Percentiles rank a stretch among this genome's conserved stretches.
Conservation (phyloP, 1,140 invertebrate genomes). For the Heterodera schachtii region DNA sequence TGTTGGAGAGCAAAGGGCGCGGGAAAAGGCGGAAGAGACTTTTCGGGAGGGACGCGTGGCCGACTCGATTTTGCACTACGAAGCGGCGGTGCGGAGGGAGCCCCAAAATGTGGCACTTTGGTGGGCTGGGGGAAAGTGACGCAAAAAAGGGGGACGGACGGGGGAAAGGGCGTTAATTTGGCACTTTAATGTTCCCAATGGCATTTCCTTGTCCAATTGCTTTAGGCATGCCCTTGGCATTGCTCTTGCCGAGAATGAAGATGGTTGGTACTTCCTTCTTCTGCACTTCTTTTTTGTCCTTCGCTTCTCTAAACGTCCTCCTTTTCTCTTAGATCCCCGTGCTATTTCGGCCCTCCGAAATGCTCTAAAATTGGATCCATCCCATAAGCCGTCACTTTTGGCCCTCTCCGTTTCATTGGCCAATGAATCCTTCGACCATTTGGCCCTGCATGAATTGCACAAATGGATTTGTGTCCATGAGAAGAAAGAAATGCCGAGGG, state of each 20-base stretch:
- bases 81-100: slow-evolving; percentile 86
- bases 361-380: slow-evolving; percentile 80
- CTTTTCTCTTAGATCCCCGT: slow-evolving; percentile 74
- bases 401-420: slow-evolving; percentile 89
- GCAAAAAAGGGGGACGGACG: too few relatives aligned
- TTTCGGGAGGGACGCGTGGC: slow-evolving; percentile 85
- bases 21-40: slow-evolving; percentile 82
- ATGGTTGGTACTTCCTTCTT: background rate
- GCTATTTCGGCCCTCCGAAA: slow-evolving; percentile 85
- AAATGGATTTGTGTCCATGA: slow-evolving; percentile 55
- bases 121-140: background rate
- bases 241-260: slow-evolving; percentile 22
- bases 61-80: slow-evolving; percentile 91
- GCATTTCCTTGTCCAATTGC: too few relatives aligned
- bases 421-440: slow-evolving; percentile 76
- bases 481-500: slow-evolving; percentile 17
- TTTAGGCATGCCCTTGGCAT: slow-evolving; percentile 12
- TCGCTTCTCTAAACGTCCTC: slow-evolving; percentile 60
- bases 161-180: too few relatives aligned
- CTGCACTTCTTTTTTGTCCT: background rate
- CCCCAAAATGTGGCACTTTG: slow-evolving; percentile 77
- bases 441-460: slow-evolving; percentile 55
- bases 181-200: too few relatives aligned
- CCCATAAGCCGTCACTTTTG: slow-evolving; percentile 82
- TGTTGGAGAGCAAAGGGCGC: slow-evolving; percentile 72